phyloP scores from a whole-genome alignment of 35 echinoderm and acorn worm species.

The Ophiothrix spiculata region DNA sequence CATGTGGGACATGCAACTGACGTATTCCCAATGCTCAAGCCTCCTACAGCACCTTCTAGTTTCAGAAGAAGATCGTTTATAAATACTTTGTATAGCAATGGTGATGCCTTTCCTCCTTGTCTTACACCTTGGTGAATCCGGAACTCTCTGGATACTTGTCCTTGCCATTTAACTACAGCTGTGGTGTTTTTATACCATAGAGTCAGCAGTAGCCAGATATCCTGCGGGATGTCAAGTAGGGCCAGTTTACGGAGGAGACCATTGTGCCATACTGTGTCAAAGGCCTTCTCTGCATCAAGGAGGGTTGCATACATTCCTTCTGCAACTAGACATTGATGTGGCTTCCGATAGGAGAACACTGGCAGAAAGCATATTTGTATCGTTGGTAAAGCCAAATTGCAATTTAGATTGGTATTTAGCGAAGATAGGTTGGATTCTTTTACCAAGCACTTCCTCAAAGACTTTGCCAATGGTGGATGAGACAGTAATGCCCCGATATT shows the following conservation, averaged over 20 bases:
- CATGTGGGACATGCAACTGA: neutral
- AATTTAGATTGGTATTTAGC: no score
- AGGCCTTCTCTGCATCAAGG: slow-evolving; percentile 17
- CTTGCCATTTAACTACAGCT: neutral
- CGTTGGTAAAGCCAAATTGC: no score
- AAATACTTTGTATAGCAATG: neutral
- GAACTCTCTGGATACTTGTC: neutral
- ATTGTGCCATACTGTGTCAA: neutral
- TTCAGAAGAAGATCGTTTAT: neutral
- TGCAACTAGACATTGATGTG: no score
- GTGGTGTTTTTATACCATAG: neutral
- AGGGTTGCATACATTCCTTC: no score
- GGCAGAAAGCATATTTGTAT: no score
- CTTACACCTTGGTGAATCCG: neutral
- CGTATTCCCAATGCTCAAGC: no score
- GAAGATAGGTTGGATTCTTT: no score
- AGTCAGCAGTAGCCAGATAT: neutral
- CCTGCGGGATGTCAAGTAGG: neutral
- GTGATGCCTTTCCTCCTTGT: neutral
- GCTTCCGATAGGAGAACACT: no score
- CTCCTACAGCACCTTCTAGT: neutral
- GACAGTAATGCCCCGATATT: no score
- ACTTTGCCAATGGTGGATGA: no score
- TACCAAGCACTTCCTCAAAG: no score
- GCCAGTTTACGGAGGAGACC: neutral